These are phyloP conservation scores for Drosophila ezoana DNA, from an alignment of 2,888 invertebrate genomes.

Conservation along the genomic window DNA sequence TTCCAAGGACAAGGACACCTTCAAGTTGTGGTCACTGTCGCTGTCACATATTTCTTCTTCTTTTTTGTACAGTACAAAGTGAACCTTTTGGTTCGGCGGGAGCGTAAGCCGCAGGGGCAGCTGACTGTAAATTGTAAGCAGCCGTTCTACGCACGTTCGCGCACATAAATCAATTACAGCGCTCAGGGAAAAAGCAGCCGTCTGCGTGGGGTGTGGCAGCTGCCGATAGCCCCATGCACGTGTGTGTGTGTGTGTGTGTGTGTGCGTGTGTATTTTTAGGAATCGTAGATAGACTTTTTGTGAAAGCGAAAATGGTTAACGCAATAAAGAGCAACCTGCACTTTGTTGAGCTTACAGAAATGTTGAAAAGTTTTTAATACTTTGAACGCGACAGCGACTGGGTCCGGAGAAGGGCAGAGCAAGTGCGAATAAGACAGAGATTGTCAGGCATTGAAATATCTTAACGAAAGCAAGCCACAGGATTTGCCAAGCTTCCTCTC, in stretches of 20 bases:
- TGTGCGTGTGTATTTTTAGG: conserved; percentile 7
- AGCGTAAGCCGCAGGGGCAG: not conserved
- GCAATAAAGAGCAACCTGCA: conserved; percentile 72
- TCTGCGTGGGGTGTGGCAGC: conserved; percentile 30
- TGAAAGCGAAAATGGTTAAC: conserved; percentile 71
- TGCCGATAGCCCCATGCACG: conserved; percentile 35
- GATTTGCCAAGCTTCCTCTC: conserved; percentile 28
- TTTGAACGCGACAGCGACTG: conserved; percentile 14
- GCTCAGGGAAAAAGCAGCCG: conserved; percentile 37
- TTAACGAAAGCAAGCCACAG: conserved; percentile 38
- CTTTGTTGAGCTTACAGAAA: conserved; percentile 62
- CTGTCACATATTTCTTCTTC: conserved; percentile 9
- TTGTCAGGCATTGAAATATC: conserved; percentile 20
- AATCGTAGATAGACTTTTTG: conserved; percentile 56
- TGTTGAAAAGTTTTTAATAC: conserved; percentile 73
- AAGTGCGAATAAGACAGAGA: not conserved
- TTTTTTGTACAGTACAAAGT: conserved; percentile 1
- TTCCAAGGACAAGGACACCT: conserved; percentile 20
- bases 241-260: conserved; percentile 2
- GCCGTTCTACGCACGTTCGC: conserved; percentile 73
- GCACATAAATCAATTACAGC: conserved; percentile 76
- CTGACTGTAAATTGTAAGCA: conserved; percentile 52
- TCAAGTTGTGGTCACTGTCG: conserved; percentile 32
- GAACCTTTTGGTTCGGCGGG: not conserved
- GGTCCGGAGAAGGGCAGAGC: not conserved